Conservation (phyloP, 2,113 vertebrate species). For the Leptosomus discolor region DNA sequence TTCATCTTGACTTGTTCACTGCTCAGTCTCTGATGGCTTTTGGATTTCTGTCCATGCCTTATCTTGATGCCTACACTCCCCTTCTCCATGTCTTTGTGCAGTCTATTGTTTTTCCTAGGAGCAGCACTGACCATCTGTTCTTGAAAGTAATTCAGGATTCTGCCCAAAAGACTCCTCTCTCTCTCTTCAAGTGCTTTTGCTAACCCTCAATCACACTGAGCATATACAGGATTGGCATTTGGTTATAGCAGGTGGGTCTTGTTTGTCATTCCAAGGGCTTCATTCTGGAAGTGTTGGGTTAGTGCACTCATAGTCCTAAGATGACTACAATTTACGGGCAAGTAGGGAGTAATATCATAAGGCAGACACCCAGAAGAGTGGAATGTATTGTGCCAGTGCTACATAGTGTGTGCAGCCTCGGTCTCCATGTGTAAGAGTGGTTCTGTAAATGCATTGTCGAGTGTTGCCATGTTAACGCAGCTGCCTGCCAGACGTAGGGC, state of each 20-base stretch:
- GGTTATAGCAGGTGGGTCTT: not conserved
- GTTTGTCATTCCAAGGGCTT: not conserved
- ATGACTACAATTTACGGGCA: not conserved
- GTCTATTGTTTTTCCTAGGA: not conserved
- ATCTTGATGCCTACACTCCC: not conserved
- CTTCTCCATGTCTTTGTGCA: not conserved
- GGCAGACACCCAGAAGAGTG: not conserved
- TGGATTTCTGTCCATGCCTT: not conserved
- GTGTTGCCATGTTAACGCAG: not conserved
- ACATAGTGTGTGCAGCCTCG: rapidly evolving
- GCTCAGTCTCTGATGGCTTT: not conserved
- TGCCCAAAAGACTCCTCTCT: not conserved
- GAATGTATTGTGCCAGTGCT: not conserved
- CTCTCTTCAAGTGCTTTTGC: not conserved
- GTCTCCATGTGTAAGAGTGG: not conserved
- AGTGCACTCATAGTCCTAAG: not conserved
- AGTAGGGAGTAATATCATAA: not conserved
- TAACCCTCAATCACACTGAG: not conserved
- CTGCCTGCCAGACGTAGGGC: not conserved
- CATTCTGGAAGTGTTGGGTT: not conserved
- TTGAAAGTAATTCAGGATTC: not conserved
- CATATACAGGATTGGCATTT: not conserved
- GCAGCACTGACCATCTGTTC: not conserved
- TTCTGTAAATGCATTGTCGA: not conserved
- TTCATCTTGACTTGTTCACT: not conserved